Percentiles rank a stretch among this genome's conserved stretches.
Conservation (phyloP, 2,797 vertebrate species). For the Australoheros facetus region DNA sequence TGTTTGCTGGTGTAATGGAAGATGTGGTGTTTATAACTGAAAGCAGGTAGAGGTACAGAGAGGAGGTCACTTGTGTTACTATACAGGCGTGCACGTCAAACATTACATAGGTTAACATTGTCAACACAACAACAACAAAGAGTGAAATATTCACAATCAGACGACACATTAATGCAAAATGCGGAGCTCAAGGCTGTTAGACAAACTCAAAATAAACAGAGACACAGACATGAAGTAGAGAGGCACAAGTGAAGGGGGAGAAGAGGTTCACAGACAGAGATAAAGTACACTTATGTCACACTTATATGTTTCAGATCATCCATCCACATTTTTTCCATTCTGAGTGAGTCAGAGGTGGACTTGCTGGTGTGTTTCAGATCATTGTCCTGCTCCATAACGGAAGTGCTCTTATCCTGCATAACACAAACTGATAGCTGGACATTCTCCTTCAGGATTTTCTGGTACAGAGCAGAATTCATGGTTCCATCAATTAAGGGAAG, state of each 20-base stretch:
- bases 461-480: too few relatives aligned
- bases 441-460: too few relatives aligned
- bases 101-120: constrained; percentile 30
- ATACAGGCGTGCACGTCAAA: constrained; percentile 48
- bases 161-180: constrained; percentile 13
- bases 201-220: constrained; percentile 2
- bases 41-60: constrained; percentile 64
- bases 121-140: neutral
- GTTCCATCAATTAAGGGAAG: too few relatives aligned
- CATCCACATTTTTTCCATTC: too few relatives aligned
- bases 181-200: constrained; percentile 4
- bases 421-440: too few relatives aligned
- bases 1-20: constrained; percentile 16
- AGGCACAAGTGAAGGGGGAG: neutral
- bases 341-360: too few relatives aligned
- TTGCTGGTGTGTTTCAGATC: too few relatives aligned
- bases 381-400: too few relatives aligned
- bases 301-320: too few relatives aligned
- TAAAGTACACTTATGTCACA: too few relatives aligned
- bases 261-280: neutral
- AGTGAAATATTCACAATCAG: constrained; percentile 24
- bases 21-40: constrained; percentile 60
- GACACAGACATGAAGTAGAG: neutral
- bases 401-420: too few relatives aligned
- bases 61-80: constrained; percentile 53